phyloP scores from a whole-genome alignment of 2,888 invertebrate genomes.

The Spilosoma lubricipeda region DNA sequence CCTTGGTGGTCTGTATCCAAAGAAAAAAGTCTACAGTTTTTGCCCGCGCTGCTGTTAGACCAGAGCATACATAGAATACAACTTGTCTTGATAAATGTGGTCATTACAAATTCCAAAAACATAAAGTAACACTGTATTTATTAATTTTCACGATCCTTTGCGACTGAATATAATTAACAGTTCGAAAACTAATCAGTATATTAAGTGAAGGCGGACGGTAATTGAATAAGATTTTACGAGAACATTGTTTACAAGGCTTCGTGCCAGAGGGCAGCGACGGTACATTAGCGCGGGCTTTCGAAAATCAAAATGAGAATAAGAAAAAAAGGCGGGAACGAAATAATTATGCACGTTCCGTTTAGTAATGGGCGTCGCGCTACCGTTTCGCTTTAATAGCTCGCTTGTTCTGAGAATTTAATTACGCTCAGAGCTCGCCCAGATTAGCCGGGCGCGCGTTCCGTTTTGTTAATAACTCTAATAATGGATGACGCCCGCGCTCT shows the following conservation, averaged over 20 bases:
- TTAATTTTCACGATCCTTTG: constrained; percentile 43
- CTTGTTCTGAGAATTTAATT: constrained; percentile 86
- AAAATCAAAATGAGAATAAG: constrained; percentile 79
- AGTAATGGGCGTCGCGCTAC: constrained; percentile 85
- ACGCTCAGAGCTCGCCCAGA: constrained; percentile 78
- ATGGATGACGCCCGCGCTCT: constrained; percentile 78
- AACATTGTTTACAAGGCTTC: constrained; percentile 83
- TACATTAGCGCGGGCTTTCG: constrained; percentile 80
- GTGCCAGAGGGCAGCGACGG: constrained; percentile 79
- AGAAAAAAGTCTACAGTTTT: constrained; percentile 66
- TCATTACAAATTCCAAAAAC: constrained; percentile 23
- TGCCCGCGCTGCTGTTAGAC: constrained; percentile 40
- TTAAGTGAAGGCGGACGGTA: constrained; percentile 71
- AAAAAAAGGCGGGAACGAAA: constrained; percentile 84
- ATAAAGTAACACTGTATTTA: constrained; percentile 37
- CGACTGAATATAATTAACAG: constrained; percentile 65
- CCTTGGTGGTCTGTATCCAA: constrained; percentile 78
- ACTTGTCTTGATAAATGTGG: constrained; percentile 25
- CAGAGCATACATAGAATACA: constrained; percentile 26
- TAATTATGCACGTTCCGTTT: constrained; percentile 86
- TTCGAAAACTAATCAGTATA: constrained; percentile 73
- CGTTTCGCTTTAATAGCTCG: constrained; percentile 84
- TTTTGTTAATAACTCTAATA: constrained; percentile 85
- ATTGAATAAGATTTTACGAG: constrained; percentile 84
- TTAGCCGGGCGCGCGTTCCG: constrained; percentile 80